Evolutionary conservation across 35 echinoderm and acorn worm species (phyloP), one percentile per base, ranked within the genome.

Genomic region (Stichopus chloronotus): DNA sequence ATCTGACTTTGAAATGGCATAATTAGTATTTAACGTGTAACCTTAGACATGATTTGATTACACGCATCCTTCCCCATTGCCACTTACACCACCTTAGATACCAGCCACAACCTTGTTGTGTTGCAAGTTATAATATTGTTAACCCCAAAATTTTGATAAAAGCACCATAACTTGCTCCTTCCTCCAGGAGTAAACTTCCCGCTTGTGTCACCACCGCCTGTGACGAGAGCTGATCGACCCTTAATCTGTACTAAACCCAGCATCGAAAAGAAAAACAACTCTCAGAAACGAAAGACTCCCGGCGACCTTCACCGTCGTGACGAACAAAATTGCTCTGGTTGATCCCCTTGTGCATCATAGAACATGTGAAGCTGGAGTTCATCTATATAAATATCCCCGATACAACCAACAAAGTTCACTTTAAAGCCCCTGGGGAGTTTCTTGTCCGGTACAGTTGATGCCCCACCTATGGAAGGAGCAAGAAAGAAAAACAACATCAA

Each of bases 321-420:
- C 9, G 92, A 88, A 56, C 92, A 93, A 68, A 93, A 93, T 8
- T 25, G 21, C 55, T 83, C 55, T 58, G 92, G 92, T 43, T 55
- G 63, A 57, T 10, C 55, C 19, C 56, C 83, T 58, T 56, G 43
- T 87, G 65, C 84, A 60, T 93, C 55, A 21, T 88, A 79, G 52
- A 88, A 93, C 6, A 93, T 59, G 57, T 93, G 82, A 71, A 87
- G 57, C 19, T 12, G 83, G 14, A 56, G 23, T 14, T 88, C 92
- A 9, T 93, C 92, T 58, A 93, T 53, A 88, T 25, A 24, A 58
- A 93, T 71, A 78, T 78, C 24, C 13, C 82, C 52, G 14, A 93
- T 93, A 21, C 92, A 93, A 21, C 92, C 92, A 13, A 74, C 68
- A 88, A 87, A 93, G 56, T 93, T 86, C 76, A 69, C 88, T 9